Conservation (phyloP, 2,797 vertebrate genomes). For the Mus spretus region DNA sequence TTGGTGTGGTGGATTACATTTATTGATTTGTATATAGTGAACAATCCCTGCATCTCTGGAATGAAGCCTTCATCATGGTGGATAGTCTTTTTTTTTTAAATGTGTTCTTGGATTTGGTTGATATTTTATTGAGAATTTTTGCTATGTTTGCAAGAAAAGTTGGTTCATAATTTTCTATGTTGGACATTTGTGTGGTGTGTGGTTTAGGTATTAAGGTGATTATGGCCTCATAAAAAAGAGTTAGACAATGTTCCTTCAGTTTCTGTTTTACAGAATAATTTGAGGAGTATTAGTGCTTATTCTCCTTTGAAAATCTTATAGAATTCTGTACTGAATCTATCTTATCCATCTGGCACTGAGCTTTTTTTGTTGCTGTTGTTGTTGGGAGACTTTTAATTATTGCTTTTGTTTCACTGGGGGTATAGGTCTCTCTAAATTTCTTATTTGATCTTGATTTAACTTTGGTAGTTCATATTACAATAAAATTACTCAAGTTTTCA, state of each 20-base stretch:
- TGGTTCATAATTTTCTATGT: neutral
- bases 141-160: neutral
- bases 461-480: neutral
- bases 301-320: neutral
- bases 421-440: neutral
- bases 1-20: neutral
- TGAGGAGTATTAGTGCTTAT: neutral
- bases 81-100: neutral
- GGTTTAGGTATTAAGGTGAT: neutral
- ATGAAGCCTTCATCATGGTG: neutral
- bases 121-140: neutral
- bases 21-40: neutral
- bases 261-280: neutral
- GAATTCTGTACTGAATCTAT: neutral
- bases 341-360: neutral
- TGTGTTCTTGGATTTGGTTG: neutral
- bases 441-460: neutral
- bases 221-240: neutral
- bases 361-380: neutral
- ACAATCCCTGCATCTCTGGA: neutral
- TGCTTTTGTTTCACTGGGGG: neutral
- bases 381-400: neutral
- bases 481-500: neutral
- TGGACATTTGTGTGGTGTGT: neutral
- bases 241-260: neutral